These are phyloP conservation scores for Ciona savignyi DNA, from an alignment of 23 tunicate genomes.

Conservation along the genomic window DNA sequence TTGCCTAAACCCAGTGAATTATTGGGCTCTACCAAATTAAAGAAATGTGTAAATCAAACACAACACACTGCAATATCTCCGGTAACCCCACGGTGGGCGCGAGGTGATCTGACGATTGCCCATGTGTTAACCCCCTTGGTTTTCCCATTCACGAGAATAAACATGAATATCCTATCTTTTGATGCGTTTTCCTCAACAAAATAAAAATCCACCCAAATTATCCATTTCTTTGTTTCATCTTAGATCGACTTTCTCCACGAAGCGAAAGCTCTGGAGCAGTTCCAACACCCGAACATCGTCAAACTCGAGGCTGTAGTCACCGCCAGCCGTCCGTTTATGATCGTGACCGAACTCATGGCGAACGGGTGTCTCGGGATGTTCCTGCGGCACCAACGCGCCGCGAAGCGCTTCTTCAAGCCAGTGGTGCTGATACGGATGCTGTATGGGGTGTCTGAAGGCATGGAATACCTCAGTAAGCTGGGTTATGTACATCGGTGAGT, in stretches of 20 bases:
- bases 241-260: slow-evolving; percentile 68
- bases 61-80: no score
- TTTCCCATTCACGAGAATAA: no score
- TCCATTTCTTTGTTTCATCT: no score
- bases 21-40: no score
- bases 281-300: slow-evolving; percentile 81
- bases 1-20: no score
- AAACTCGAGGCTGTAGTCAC: slow-evolving; percentile 82
- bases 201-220: no score
- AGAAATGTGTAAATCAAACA: no score
- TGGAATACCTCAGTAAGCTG: slow-evolving; percentile 57
- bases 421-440: slow-evolving; percentile 44
- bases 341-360: slow-evolving; percentile 76
- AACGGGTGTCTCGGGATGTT: slow-evolving; percentile 60
- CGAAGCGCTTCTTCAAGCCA: slow-evolving; percentile 19
- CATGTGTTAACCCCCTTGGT: no score
- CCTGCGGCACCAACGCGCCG: slow-evolving; percentile 29
- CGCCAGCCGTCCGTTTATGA: slow-evolving; percentile 65
- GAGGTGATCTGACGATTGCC: no score
- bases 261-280: slow-evolving; percentile 69
- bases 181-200: no score
- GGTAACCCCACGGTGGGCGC: no score
- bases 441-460: slow-evolving; percentile 67
- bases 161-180: no score
- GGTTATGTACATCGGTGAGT: slow-evolving; percentile 63